Evolutionary conservation across 2,113 vertebrate species (phyloP).

Genomic region (Scophthalmus maximus): DNA sequence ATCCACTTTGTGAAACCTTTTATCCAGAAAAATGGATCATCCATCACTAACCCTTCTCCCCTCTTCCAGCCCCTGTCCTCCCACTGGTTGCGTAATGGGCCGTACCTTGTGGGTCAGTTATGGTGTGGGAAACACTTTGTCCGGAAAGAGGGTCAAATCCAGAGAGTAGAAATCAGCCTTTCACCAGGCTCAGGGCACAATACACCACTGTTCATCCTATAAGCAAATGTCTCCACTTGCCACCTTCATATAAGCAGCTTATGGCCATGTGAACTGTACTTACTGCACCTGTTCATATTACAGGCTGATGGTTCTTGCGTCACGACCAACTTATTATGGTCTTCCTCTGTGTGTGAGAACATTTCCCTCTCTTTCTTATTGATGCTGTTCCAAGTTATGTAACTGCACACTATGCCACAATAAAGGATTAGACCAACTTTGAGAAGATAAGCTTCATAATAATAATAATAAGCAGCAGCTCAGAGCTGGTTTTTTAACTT

Average conservation of each 20-base stretch:
- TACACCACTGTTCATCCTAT: constrained; percentile 61
- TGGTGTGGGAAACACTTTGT: constrained; percentile 66
- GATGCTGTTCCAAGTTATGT: constrained; percentile 74
- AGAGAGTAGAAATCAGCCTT: constrained; percentile 69
- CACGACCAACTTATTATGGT: constrained; percentile 30
- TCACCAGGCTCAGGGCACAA: constrained; percentile 58
- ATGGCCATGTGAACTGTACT: constrained; percentile 40
- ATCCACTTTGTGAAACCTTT: constrained; percentile 67
- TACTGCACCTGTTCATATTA: constrained; percentile 47
- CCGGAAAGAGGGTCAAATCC: constrained; percentile 68
- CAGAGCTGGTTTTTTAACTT: constrained; percentile 29
- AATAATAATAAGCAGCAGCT: constrained; percentile 44
- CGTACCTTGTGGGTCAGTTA: constrained; percentile 74
- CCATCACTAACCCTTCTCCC: constrained; percentile 52
- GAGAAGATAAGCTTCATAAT: constrained; percentile 68
- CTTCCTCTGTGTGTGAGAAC: constrained; percentile 64
- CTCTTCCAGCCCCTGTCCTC: constrained; percentile 52
- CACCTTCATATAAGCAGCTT: constrained; percentile 42
- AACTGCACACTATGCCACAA: constrained; percentile 73
- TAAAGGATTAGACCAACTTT: constrained; percentile 71
- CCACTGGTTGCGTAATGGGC: constrained; percentile 69
- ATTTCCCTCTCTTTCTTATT: constrained; percentile 54
- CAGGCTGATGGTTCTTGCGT: constrained; percentile 12
- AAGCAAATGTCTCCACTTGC: constrained; percentile 38
- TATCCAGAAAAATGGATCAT: constrained; percentile 71